Percentiles rank a stretch among this genome's conserved stretches.
Conservation (phyloP, 30 jellyfish, hydroid and myxozoan species). For the Hydractinia echinata region DNA sequence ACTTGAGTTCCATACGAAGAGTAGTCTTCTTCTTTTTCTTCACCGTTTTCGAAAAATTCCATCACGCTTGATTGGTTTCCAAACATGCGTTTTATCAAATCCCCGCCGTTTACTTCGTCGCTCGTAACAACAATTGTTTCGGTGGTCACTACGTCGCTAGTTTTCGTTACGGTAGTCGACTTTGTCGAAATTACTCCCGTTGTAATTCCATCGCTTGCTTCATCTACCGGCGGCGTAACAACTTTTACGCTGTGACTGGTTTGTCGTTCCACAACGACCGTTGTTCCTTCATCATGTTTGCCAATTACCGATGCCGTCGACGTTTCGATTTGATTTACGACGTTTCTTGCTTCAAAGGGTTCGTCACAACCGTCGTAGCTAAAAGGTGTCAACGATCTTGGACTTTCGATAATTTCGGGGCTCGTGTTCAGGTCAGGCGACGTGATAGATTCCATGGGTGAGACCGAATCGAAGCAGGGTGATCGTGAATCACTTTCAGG, state of each 20-base stretch:
- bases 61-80: slow-evolving; percentile 70
- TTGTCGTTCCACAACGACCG: not conserved
- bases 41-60: slow-evolving; percentile 55
- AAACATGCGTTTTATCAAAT: slow-evolving; percentile 61
- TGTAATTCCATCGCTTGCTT: not conserved
- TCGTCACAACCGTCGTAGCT: not conserved
- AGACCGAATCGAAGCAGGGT: not conserved
- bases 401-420: not conserved
- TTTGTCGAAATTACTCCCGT: not conserved
- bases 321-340: not conserved
- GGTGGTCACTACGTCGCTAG: not conserved
- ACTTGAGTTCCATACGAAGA: slow-evolving; percentile 8
- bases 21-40: slow-evolving; percentile 11
- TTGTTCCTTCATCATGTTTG: not conserved
- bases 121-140: not conserved
- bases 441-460: slow-evolving; percentile 5
- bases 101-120: slow-evolving; percentile 39
- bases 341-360: not conserved
- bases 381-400: not conserved
- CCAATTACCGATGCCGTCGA: not conserved
- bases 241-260: not conserved
- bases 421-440: slow-evolving; percentile 7
- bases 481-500: not conserved
- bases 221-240: not conserved
- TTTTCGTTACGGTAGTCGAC: not conserved